Base-by-base conservation (phyloP, 2,797 vertebrate genomes). In the Darevskia mixta region DNA sequence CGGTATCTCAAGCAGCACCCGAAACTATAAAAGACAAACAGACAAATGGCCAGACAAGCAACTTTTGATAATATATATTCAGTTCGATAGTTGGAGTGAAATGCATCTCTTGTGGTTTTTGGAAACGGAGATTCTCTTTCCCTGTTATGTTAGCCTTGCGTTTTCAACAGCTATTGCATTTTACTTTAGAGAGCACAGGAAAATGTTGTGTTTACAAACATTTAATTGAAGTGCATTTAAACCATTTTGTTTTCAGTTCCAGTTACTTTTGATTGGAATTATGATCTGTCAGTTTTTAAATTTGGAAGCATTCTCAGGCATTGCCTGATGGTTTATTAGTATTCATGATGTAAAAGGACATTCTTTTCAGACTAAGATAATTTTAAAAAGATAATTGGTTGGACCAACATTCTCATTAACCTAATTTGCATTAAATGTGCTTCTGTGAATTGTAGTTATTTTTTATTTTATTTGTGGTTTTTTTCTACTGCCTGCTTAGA, bases 361-460 rank as follows among this genome's bases (percentile, higher is more conserved):
- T 94, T 94, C 92, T 93, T 93, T 91, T 92, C 89, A 87, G 87
- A 84, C 77, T 88, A 89, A 89, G 90, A 84, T 83, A 85, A 89
- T 92, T 92, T 93, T 43, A 92, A 90, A 88, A 91, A 92, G 90
- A 93, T 93, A 94, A 95, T 95, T 92, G 90, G 83, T 89, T 93
- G 92, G 89, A 93, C 87, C 91, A 94, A 90, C 86, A 92, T 95
- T 95, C 89, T 95, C 90, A 92, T 94, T 95, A 91, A 92, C 93
- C 86, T 94, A 90, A 95, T 94, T 92, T 94, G 91, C 92, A 92
- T 94, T 93, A 87, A 94, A 91, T 93, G 29, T 92, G 90, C 90
- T 92, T 29, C 88, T 92, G 83, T 94, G 91, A 92, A 94, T 94
- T 91, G 82, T 83, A 93, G 81, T 90, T 94, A 92, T 78, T 89